These are phyloP conservation scores for Acrocyrtus sp. DNA, from an alignment of 2,888 invertebrate species.

Conservation along the genomic window DNA sequence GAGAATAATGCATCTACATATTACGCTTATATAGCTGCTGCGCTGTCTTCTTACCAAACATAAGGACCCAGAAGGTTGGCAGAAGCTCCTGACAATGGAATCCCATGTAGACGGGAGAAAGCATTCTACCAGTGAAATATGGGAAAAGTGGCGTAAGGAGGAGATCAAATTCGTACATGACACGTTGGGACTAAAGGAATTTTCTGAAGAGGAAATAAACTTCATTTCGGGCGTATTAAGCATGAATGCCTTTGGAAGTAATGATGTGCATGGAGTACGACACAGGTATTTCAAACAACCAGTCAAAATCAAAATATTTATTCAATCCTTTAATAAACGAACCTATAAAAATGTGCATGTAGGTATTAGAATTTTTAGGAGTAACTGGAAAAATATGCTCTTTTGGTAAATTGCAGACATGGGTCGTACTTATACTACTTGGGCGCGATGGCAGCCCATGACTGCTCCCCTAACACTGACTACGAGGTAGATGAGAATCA, in stretches of 20 bases:
- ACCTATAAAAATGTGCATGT: not conserved
- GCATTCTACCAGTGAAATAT: slow-evolving; percentile 22
- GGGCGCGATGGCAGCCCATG: slow-evolving; percentile 45
- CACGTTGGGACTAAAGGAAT: slow-evolving; percentile 23
- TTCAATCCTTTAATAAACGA: not conserved
- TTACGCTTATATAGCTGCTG: slow-evolving; percentile 30
- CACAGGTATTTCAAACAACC: slow-evolving; percentile 19
- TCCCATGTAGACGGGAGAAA: slow-evolving; percentile 38
- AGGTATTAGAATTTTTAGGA: too few relatives aligned
- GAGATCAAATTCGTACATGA: slow-evolving; percentile 34
- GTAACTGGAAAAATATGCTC: too few relatives aligned
- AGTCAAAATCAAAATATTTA: not conserved
- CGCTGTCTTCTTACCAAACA: slow-evolving; percentile 24
- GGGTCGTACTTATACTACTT: slow-evolving; percentile 30
- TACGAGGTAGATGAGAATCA: slow-evolving; percentile 41
- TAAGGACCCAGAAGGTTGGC: slow-evolving; percentile 33
- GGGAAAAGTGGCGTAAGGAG: slow-evolving; percentile 39
- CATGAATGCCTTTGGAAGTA: slow-evolving; percentile 46
- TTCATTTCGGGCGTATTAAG: slow-evolving; percentile 35
- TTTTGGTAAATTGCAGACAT: slow-evolving; percentile 10
- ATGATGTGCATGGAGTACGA: slow-evolving; percentile 31
- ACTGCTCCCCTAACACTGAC: slow-evolving; percentile 37
- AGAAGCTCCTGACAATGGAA: slow-evolving; percentile 32
- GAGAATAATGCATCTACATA: too few relatives aligned
- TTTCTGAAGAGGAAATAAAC: slow-evolving; percentile 39